Base-by-base conservation (phyloP, 2,888 invertebrate species). In the Thymelicus sylvestris region DNA sequence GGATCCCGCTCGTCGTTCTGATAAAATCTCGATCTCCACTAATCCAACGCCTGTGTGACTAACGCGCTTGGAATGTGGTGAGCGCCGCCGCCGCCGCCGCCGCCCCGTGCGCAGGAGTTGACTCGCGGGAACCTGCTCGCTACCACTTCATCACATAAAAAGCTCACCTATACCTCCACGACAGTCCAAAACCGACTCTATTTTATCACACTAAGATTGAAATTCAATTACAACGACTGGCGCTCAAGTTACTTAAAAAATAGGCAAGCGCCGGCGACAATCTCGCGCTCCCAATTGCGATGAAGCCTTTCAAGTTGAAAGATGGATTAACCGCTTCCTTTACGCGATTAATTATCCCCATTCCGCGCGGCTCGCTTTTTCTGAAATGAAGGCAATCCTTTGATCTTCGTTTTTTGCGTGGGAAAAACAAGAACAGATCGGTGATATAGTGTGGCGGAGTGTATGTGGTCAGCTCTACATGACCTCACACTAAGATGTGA, bases 21-120 rank as follows among this genome's bases (percentile, higher is more conserved):
- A 89, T 90, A 88, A 82, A 78, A 89, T 88, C 87, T 86, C 83
- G 83, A 86, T 87, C 82, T 77, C 76, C 63, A 66, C 76, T 84
- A 81, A 82, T 82, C 85, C 85, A 79, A 80, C 78, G 79, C 69
- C 75, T 75, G 79, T 78, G 79, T 81, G 81, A 81, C 77, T 81
- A 80, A 80, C 78, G 71, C 76, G 73, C 62, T 41, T 72, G 80
- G 81, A 80, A 79, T 80, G 81, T 48, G 7, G 60, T 74, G 75
- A 71, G 77, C 71, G 73, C 60, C 63, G 44, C 60, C 55, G 10
- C 65, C 24, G 24, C 24, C 71, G 73, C 52, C 63, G 44, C 60
- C 55, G 10, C 65, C 24, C 31, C 57, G 73, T 74, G 76, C 81
- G 75, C 77, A 76, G 74, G 77, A 71, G 69, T 69, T 19, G 70